These are phyloP conservation scores for Oreortyx pictus DNA, from an alignment of 2,797 vertebrate species.

Conservation along the genomic window DNA sequence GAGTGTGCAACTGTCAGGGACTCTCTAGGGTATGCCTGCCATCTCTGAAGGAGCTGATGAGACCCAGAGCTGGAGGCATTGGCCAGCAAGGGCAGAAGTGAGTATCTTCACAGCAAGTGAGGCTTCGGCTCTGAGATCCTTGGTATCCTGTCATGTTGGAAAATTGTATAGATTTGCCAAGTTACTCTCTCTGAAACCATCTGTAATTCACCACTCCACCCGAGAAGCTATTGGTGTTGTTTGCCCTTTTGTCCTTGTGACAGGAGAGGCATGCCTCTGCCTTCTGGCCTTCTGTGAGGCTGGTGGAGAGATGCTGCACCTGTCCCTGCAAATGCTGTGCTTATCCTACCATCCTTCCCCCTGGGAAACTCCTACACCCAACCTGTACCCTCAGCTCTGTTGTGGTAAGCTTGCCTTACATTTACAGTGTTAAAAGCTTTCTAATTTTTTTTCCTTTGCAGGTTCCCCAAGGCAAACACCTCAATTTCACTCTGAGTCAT, in stretches of 20 bases:
- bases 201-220: not conserved
- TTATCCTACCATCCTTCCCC: not conserved
- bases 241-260: accelerated
- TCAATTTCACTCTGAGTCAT: conserved; percentile 54
- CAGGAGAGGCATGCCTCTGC: accelerated
- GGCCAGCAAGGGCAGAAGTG: not conserved
- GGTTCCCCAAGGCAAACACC: conserved; percentile 49
- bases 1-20: not conserved
- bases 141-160: not conserved
- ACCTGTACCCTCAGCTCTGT: conserved; percentile 11
- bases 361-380: conserved; percentile 31
- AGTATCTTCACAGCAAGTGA: not conserved
- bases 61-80: not conserved
- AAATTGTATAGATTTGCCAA: not conserved
- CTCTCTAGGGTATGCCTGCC: not conserved
- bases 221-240: not conserved
- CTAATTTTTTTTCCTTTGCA: not conserved
- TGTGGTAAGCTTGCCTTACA: conserved; percentile 42
- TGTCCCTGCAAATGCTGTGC: not conserved
- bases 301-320: not conserved
- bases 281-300: not conserved
- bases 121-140: accelerated
- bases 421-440: conserved; percentile 56
- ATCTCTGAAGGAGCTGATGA: not conserved
- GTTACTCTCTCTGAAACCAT: not conserved